Base-by-base conservation (phyloP, 1,140 invertebrate species). In the Drosophila sechellia region DNA sequence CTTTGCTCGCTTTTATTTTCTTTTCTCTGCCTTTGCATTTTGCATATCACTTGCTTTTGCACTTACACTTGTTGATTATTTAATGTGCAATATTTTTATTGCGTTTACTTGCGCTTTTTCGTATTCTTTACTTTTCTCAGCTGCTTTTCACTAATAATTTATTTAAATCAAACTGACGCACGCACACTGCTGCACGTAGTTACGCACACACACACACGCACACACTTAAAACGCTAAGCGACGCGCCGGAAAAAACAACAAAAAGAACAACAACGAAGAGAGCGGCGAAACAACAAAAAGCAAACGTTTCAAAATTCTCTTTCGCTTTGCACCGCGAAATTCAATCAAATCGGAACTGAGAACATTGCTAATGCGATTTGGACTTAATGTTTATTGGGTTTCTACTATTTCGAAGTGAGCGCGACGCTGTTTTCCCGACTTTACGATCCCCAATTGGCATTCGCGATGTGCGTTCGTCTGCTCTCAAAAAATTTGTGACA, bases 61-160 rank as follows among this genome's bases (percentile, higher is more conserved):
- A 69, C 79, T 75, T 64, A 69, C 79, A 79, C 69, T 81, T 77
- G 74, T 78, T 64, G 58, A 53, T 61, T 61, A 59, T 42, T 39
- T 34, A 22, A 2, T 39, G 31, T 34, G 58, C 5, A 58, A 42
- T 61, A 35, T 52, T 45, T 50, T 50, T 15, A 42, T 42, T 12
- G 8, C n/a, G 1, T 56, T 42, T 64, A 31, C 50, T 55, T 75
- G 69, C 57, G 61, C 58, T 84, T 69, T 69, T 69, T 12, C 48
- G 13, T 20, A 8, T 53, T 59, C 66, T n/a, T 60, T 58, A 60
- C 70, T 70, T 77, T 58, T 53, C 37, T 25, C 54, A 49, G 64
- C n/a, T 45, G 55, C 50, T 58, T 56, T 66, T 72, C 52, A 76
- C 58, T 79, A 77, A 72, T 79, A 72, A 87, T 86, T 87, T 79